Evolutionary conservation across 2,797 vertebrate species (phyloP), one percentile per base, ranked within the genome.

Genomic region (Sardinella longiceps): DNA sequence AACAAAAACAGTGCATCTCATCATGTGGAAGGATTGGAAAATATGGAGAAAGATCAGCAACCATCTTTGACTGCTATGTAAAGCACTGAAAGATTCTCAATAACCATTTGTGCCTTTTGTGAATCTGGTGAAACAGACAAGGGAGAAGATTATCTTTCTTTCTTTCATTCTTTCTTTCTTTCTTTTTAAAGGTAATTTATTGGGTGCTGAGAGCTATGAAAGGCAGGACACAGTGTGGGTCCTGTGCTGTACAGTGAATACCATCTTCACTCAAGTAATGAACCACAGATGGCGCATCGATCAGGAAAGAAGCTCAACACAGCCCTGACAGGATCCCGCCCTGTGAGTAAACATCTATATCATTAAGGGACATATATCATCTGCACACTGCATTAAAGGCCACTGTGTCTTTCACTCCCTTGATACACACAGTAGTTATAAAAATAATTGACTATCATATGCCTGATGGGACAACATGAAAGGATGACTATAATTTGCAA

Each of bases 101-200:
- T 48, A 48, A 93, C 94, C 92, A 92, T 92, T 91, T 90, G 94
- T 94, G 96, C 97, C 96, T 96, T 96, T 96, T 96, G 94, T 92
- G 91, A 91, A 87, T 94, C 94, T 88, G 91, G 93, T 95, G 94
- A 95, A 95, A 92, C 92, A 95, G 95, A 95, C 94, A 95, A 92
- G 96, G 94, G 95, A 97, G 96, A 96, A 23, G 51, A 85, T 81
- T 83, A 85, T 81, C 81, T 95, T 94, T 92, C 94, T 95, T 97
- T 95, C 94, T 95, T 96, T 97, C 97, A 96, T 97, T 97, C 94
- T 96, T 97, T 92, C 94, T 95, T 97, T 95, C 94, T 95, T 96
- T 97, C 97, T 96, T 97, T 97, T 94, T 96, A 97, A 98, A 98
- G 95, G 95, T 94, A 96, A 96, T 98, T 96, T 94, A 85, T 91